Evolutionary conservation across 2,797 vertebrate genomes (phyloP).

Genomic region (Sebastolobus altivelis): DNA sequence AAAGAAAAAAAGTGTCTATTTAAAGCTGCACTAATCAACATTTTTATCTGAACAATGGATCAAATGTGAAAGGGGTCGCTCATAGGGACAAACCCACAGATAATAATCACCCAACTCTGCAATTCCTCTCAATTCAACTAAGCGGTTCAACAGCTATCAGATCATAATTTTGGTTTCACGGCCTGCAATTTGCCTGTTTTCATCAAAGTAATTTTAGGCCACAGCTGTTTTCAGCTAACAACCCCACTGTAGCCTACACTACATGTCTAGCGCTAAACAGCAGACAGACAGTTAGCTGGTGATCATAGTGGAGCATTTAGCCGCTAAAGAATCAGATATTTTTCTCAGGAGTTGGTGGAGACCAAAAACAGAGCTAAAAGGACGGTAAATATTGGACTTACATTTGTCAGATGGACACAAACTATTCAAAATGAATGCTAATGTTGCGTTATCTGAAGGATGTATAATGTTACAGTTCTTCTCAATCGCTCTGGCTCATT

Average conservation of each 20-base stretch:
- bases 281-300: not conserved
- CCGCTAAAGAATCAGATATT: too few species aligned
- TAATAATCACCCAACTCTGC: not conserved
- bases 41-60: not conserved
- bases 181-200: not conserved
- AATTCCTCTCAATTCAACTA: not conserved
- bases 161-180: not conserved
- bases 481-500: too few species aligned
- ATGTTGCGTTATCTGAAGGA: not conserved
- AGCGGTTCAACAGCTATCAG: not conserved
- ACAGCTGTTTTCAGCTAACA: not conserved
- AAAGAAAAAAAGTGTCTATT: not conserved
- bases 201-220: not conserved
- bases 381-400: not conserved
- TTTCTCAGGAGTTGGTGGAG: not conserved
- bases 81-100: not conserved
- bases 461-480: not conserved
- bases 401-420: not conserved
- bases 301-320: not conserved
- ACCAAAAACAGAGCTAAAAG: not conserved
- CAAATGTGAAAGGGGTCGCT: not conserved
- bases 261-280: not conserved
- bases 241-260: not conserved
- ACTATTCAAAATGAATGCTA: not conserved
- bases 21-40: not conserved